Evolutionary conservation across 2,113 vertebrate genomes (phyloP), one percentile per base, ranked within the genome.

Genomic region (Rallus limicola): DNA sequence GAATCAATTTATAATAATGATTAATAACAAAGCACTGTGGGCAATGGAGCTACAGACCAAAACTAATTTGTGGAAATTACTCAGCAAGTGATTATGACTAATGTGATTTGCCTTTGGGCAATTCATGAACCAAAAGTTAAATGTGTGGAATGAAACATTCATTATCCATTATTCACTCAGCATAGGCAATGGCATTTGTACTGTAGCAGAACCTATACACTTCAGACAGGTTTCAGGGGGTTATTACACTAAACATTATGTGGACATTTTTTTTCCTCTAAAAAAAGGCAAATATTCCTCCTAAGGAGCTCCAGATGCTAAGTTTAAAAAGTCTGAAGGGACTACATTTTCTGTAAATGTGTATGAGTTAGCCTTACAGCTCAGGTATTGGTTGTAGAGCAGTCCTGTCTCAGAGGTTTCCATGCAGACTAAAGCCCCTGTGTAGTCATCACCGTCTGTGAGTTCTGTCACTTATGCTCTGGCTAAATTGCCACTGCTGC

Each of bases 11-110:
- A 92, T 84, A 96, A 96, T 82, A 92, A 83, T 95, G 88, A 95
- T 92, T 96, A 91, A 92, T 92, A 92, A 93, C 48, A 82, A 91
- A 89, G 69, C 68, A 89, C 80, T 89, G 74, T 76, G 75, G 86
- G 93, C 93, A 96, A 34, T 65, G 88, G 88, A 87, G 48, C 74
- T 88, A 82, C 44, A 76, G 72, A 94, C 86, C 83, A 93, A 94
- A 92, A 79, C 86, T 94, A 93, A 96, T 97, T 94, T 92, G 93
- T 94, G 87, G 75, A 95, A 95, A 97, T 96, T 95, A 94, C 94
- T 95, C 91, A 92, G 63, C 84, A 93, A 96, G 86, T 94, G 95
- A 95, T 97, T 92, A 94, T 95, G 92, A 97, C 86, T 97, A 94
- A 97, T 96, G 83, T 82, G 88, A 92, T 94, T 94, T 91, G 83